Base-by-base conservation (phyloP, 2,888 invertebrate genomes). In the Drosophila flavopinicola region DNA sequence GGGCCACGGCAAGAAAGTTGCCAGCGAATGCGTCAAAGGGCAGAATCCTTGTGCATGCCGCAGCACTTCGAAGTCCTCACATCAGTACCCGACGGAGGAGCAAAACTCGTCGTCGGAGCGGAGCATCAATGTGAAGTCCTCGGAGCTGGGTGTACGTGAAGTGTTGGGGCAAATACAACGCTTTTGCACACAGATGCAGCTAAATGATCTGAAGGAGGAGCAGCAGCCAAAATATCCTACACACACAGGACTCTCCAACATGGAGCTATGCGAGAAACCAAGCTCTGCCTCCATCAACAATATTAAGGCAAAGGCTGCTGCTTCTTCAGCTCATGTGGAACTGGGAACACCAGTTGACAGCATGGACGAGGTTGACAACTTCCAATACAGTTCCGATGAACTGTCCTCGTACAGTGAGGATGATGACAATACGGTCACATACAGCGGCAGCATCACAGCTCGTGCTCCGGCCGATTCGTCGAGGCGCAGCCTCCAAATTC, bases 141-240 rank as follows among this genome's bases (percentile, higher is more conserved):
- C 89, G 6, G 88, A 87, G 3, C 49, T 84, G 48, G 85, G 79
- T 6, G 80, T 89, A 48, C 88, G 75, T 5, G 88, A 89, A 57
- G 77, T 90, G 4, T 63, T 90, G 63, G 90, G 87, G 15, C 85
- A 86, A n/a, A 72, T 89, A 35, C 83, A 89, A 57, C 85, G 86
- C 44, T 78, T 84, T 53, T 89, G 75, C 67, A 83, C 60, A 3
- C 76, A 88, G 64, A 67, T 86, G 58, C 71, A 87, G 52, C 27
- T 64, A 1, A 78, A 45, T 11, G 87, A 85, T 23, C 27, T 71
- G 0, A 75, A 76, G 52, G 56, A 61, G 15, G 76, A 75, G 24
- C 59, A 75, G 24, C 59, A 63, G 17, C 56, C 47, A n/a, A 64
- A 61, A 25, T 66, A 69, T 15, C 64, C 13, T 11, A 42, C 37